Evolutionary conservation across 2,113 vertebrate genomes (phyloP).

Genomic region (Bagarius yarrelli): DNA sequence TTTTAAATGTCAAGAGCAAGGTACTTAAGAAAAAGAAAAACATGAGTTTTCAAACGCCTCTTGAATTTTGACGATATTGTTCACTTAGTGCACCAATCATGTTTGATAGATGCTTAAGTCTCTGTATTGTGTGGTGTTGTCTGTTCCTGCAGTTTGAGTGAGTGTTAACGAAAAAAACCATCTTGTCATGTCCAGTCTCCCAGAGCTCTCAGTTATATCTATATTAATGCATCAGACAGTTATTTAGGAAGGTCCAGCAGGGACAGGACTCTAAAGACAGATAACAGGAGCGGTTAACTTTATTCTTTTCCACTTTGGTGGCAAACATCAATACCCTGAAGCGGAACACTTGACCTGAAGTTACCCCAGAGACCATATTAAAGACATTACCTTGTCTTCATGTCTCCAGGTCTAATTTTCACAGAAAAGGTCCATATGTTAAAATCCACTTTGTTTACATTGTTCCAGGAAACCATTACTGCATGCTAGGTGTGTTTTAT

Average conservation of each 20-base stretch:
- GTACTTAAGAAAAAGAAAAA: too few species aligned
- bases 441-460: neutral
- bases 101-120: conserved; percentile 66
- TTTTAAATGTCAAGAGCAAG: too few species aligned
- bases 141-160: neutral
- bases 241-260: neutral
- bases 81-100: conserved; percentile 68
- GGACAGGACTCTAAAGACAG: conserved; percentile 6
- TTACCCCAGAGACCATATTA: neutral
- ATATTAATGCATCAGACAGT: conserved; percentile 5
- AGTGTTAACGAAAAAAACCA: neutral
- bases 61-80: conserved; percentile 65
- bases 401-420: neutral
- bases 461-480: neutral
- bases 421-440: neutral
- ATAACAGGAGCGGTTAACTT: neutral
- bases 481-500: neutral
- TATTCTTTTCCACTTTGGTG: neutral
- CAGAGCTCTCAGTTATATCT: conserved; percentile 8
- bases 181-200: neutral
- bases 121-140: neutral
- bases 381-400: neutral
- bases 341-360: conserved; percentile 10
- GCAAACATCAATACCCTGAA: conserved; percentile 9
- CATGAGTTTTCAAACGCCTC: too few species aligned